Percentiles rank a stretch among this genome's conserved stretches.
phyloP scores from a whole-genome alignment of 2,113 vertebrate species.

The Perca schrenkii region DNA sequence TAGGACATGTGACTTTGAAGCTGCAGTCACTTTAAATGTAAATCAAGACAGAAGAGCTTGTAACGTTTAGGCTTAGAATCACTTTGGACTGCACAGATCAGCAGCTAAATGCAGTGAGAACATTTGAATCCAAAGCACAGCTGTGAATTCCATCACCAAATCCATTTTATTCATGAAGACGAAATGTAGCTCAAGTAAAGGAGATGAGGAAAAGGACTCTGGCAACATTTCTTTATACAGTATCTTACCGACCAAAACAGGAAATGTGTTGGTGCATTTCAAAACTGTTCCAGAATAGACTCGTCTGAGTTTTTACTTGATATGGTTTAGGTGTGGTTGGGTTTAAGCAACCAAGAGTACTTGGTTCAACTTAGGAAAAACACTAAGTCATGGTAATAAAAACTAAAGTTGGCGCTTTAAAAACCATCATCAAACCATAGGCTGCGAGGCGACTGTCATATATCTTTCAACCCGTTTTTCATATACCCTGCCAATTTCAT shows the following conservation, averaged over 20 bases:
- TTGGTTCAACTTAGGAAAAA: no score
- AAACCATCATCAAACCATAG: background rate
- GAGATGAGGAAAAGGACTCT: no score
- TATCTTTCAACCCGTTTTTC: background rate
- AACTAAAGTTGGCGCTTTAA: no score
- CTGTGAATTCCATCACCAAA: background rate
- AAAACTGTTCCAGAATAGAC: no score
- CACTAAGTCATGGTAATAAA: no score
- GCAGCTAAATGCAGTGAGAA: background rate
- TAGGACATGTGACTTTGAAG: conserved; percentile 44
- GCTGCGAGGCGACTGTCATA: background rate
- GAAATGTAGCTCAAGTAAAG: background rate
- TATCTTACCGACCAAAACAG: no score
- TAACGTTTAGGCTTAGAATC: background rate
- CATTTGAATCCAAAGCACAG: background rate
- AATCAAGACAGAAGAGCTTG: conserved; percentile 35
- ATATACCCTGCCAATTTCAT: background rate
- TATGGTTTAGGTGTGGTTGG: no score
- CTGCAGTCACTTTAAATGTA: conserved; percentile 60
- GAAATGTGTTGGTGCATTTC: no score
- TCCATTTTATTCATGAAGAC: background rate
- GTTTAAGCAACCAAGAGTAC: no score
- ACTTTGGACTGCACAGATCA: conserved; percentile 1
- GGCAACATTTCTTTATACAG: no score
- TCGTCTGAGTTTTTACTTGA: no score